Conservation (phyloP, 2,113 vertebrate species). For the Corythoichthys intestinalis region DNA sequence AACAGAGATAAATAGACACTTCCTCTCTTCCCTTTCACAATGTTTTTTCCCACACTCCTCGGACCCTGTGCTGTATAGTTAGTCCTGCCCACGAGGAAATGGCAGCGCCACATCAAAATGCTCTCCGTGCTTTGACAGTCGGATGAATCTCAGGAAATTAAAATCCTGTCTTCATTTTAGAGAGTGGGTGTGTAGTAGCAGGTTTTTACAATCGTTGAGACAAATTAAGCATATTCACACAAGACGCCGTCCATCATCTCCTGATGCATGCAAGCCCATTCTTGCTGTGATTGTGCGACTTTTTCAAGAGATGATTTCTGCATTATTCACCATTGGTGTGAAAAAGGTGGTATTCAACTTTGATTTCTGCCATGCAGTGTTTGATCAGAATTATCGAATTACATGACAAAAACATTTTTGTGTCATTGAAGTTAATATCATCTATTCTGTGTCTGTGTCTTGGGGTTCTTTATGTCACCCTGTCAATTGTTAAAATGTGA, state of each 20-base stretch:
- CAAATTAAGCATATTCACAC: constrained; percentile 16
- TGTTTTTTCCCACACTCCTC: constrained; percentile 68
- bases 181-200: background rate
- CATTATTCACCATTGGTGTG: too few relatives aligned
- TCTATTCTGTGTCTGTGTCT: background rate
- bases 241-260: constrained; percentile 11
- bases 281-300: background rate
- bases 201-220: constrained; percentile 15
- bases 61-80: constrained; percentile 39
- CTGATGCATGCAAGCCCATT: background rate
- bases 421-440: background rate
- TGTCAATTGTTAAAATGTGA: background rate
- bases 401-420: too few relatives aligned
- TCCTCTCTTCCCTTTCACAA: constrained; percentile 68
- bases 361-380: too few relatives aligned
- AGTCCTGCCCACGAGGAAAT: constrained; percentile 66
- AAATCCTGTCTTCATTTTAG: constrained; percentile 10
- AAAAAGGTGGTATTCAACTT: too few relatives aligned
- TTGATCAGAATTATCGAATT: too few relatives aligned
- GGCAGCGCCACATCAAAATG: constrained; percentile 72
- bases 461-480: background rate
- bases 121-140: constrained; percentile 53
- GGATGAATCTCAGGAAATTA: constrained; percentile 27
- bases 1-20: constrained; percentile 75
- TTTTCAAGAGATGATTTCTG: too few relatives aligned